Base-by-base conservation (phyloP, 2,113 vertebrate genomes). In the Bungarus multicinctus region DNA sequence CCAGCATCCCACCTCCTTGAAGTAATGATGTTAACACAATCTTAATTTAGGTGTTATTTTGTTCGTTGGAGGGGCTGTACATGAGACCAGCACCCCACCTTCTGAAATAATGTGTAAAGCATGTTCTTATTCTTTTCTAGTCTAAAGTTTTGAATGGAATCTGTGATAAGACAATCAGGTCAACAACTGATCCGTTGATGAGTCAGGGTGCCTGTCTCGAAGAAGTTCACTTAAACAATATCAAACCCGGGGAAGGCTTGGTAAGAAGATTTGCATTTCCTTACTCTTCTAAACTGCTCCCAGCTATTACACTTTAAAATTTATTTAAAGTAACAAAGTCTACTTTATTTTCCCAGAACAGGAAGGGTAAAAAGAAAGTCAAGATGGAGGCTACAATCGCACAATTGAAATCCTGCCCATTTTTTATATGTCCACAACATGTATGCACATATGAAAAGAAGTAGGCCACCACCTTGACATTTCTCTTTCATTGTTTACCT, bases 231-330 rank as follows among this genome's bases (percentile, higher is more conserved):
- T 97, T 99, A 96, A 98, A 97, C 6, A 97, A 98, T 90, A 95
- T 99, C 92, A 98, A 97, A 93, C 98, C 98, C 1, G 98, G 98
- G 0, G 98, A 99, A 92, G 99, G 99, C 95, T 96, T 99, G 98
- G 99, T 99, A 98, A 98, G 98, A 54, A 34, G 22, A 1, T 6
- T 8, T 89, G 69, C 55, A 18, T 89, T 55, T 81, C 10, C 7
- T 74, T 69, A 6, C 54, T 85, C 18, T 81, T n/a, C 34, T 74
- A 30, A 86, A 87, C 25, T 91, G 5, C 27, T 64, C 43, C 20
- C 14, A 3, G 45, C 60, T 74, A 52, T 3, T 43, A 43, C 74
- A 43, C 74, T 22, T 22, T 39, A 43, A 81, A 81, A 18, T 81
- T 81, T 81, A 81, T 81, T 81, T 39, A 43, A 81, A 81, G 39